Evolutionary conservation across 2,113 vertebrate species (phyloP).

Genomic region (Laticauda colubrina): DNA sequence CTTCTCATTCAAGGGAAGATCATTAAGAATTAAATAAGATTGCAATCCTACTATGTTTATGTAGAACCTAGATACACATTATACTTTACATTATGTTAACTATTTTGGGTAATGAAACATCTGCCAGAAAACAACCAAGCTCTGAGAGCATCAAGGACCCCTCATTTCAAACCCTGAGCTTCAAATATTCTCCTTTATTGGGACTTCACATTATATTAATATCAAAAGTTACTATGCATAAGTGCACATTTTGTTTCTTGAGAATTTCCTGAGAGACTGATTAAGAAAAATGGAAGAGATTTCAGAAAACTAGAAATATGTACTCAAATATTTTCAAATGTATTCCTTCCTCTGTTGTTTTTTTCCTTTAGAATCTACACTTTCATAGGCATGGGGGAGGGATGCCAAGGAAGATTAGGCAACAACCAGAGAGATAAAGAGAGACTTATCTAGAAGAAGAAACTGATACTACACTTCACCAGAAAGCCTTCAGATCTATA

Average conservation of each 20-base stretch:
- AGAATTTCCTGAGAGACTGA: not conserved
- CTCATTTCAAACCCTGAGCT: not conserved
- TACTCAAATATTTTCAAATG: not conserved
- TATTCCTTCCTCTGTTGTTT: not conserved
- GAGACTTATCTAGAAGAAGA: not conserved
- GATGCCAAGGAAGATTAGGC: not conserved
- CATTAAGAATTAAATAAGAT: not conserved
- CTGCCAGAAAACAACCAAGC: not conserved
- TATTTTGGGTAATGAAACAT: not conserved
- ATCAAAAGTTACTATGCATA: not conserved
- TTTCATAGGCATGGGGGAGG: not conserved
- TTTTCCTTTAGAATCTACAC: not conserved
- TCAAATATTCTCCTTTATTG: not conserved
- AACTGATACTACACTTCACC: not conserved
- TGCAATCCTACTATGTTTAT: not conserved
- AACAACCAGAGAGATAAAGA: not conserved
- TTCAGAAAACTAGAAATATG: not conserved
- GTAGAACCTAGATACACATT: not conserved
- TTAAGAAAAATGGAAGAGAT: not conserved
- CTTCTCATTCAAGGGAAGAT: not conserved
- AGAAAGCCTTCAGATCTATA: not conserved
- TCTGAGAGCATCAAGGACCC: not conserved
- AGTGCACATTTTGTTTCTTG: not conserved
- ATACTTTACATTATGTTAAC: not conserved
- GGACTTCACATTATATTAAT: not conserved